Evolutionary conservation across 53 echinoderm and acorn worm genomes (phyloP), one percentile per base, ranked within the genome.

Genomic region (Arbacia lixula): DNA sequence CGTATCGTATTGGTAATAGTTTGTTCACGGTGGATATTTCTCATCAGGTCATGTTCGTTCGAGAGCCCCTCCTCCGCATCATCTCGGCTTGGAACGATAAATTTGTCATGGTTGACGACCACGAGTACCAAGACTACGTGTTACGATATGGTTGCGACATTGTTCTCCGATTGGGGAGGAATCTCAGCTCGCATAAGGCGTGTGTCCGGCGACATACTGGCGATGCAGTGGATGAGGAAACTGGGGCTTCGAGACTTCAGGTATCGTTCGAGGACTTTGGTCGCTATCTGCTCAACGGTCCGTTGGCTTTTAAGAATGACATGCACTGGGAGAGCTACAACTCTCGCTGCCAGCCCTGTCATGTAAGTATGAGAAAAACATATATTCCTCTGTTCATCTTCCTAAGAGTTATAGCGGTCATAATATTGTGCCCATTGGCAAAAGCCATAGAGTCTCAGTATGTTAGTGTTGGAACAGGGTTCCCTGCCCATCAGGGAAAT

Each of bases 261-360:
- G 29, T 63, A 30, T 63, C 85, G 16, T 87, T 93, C 73, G 71
- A 54, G 27, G 93, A 93, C 12, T 90, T 93, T 68, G 74, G 75
- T 6, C 52, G 57, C 29, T 91, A 85, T 20, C 65, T 93, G 17
- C 66, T 76, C 52, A 60, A 71, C 4, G 76, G 83, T 35, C 74
- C 85, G n/a, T 63, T 67, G 24, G 64, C 60, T 39, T 28, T 81
- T 16, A 62, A 60, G 20, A 76, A 28, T 19, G 91, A 94, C 39
- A 85, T 97, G 87, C 97, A 97, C 76, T 96, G 96, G 96, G 72
- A 91, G 61, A 53, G 91, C 1, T 93, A 93, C 71, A 51, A 80
- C 64, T 67, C 91, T 37, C 85, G 89, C 28, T 93, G 93, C 50
- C 86, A 74, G 32, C 96, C 96, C 9, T 96, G 96, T 17, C 46